Percentiles rank a stretch among this genome's conserved stretches.
Evolutionary conservation across 2,888 invertebrate genomes (phyloP).

Genomic region (Chrysina gloriosa): DNA sequence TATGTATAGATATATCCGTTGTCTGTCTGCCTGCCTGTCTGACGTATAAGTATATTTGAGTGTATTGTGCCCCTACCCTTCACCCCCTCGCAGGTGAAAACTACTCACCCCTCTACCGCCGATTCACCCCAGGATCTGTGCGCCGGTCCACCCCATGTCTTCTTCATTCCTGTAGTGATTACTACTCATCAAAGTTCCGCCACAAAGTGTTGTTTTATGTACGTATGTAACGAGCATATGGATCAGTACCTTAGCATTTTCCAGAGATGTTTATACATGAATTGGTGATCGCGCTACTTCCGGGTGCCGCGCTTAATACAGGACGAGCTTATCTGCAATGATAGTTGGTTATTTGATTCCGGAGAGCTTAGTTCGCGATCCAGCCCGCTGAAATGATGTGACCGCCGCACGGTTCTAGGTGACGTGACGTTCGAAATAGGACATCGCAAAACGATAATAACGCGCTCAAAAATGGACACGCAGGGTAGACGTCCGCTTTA

Average conservation of each 20-base stretch:
- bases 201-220: conserved; percentile 30
- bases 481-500: too few species aligned
- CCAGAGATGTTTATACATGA: neutral
- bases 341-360: conserved; percentile 28
- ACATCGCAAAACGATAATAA: too few species aligned
- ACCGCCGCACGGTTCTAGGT: too few species aligned
- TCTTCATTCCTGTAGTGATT: conserved; percentile 58
- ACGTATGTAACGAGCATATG: neutral
- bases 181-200: conserved; percentile 55
- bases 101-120: conserved; percentile 56
- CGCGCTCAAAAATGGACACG: too few species aligned
- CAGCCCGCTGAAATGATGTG: conserved; percentile 5
- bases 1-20: conserved; percentile 5
- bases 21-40: conserved; percentile 8
- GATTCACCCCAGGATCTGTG: conserved; percentile 58
- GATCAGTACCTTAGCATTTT: too few species aligned
- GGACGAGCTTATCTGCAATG: conserved; percentile 28
- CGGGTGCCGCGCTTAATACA: conserved; percentile 48
- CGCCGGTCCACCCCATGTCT: conserved; percentile 50
- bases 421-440: too few species aligned
- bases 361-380: conserved; percentile 12
- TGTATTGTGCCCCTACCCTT: conserved; percentile 20
- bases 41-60: conserved; percentile 5
- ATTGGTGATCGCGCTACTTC: conserved; percentile 49
- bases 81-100: conserved; percentile 36